Percentiles rank a stretch among this genome's conserved stretches.
Evolutionary conservation across 2,888 invertebrate genomes (phyloP).

Genomic region (Cryptocephalus primarius): DNA sequence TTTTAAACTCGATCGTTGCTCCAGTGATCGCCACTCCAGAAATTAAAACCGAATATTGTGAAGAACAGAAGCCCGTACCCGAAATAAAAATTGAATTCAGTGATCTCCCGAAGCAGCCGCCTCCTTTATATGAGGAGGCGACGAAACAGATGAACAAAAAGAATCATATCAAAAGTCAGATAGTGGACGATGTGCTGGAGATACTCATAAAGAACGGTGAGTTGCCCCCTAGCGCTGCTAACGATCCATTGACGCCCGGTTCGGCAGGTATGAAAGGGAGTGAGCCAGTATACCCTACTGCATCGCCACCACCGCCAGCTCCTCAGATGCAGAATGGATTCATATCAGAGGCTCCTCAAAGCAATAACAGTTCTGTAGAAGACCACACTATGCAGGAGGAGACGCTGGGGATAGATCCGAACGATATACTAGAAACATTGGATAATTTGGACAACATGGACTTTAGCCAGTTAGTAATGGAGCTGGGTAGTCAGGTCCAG

Average conservation of each 20-base stretch:
- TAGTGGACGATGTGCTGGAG: conserved; percentile 85
- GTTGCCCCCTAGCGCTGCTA: conserved; percentile 77
- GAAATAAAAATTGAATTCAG: conserved; percentile 24
- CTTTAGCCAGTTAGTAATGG: conserved; percentile 46
- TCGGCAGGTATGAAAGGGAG: conserved; percentile 31
- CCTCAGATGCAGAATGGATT: conserved; percentile 23
- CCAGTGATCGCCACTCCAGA: conserved; percentile 19
- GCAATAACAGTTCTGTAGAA: conserved; percentile 20
- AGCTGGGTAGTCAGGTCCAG: conserved; percentile 34
- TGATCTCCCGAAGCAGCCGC: conserved; percentile 40
- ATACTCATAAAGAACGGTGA: conserved; percentile 91
- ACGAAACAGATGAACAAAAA: conserved; percentile 45
- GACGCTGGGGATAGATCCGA: conserved; percentile 36
- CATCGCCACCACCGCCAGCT: conserved; percentile 6
- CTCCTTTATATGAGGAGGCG: conserved; percentile 60
- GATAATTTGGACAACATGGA: conserved; percentile 57
- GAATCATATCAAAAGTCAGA: conserved; percentile 55
- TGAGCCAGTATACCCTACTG: conserved; percentile 26
- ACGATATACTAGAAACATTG: conserved; percentile 52
- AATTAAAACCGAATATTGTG: conserved; percentile 23
- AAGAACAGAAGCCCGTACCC: conserved; percentile 13
- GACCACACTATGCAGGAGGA: conserved; percentile 34
- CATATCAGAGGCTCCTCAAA: conserved; percentile 10
- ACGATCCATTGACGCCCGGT: conserved; percentile 51
- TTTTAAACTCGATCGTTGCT: conserved; percentile 37